Conservation (phyloP, 2,113 vertebrate species). For the Trochalopteron elliotii region DNA sequence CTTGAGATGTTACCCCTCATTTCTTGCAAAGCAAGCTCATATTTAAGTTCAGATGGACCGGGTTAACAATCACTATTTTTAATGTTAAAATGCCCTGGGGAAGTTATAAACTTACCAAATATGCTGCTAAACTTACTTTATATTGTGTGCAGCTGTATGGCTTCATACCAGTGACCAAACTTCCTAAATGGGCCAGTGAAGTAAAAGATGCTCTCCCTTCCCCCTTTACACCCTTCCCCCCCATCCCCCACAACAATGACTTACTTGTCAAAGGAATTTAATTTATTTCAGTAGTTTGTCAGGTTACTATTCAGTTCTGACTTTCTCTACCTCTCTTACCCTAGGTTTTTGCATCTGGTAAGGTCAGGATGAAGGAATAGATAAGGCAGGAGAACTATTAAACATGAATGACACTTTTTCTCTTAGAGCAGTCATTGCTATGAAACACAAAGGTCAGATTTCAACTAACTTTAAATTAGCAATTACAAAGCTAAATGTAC, state of each 20-base stretch:
- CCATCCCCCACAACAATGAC: conserved; percentile 67
- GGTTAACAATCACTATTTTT: conserved; percentile 83
- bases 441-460: background rate
- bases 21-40: conserved; percentile 79
- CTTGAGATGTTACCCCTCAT: conserved; percentile 71
- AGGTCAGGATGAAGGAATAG: background rate
- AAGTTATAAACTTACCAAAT: conserved; percentile 82
- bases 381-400: background rate
- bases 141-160: conserved; percentile 83
- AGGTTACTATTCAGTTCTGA: conserved; percentile 53
- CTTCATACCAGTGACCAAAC: conserved; percentile 78
- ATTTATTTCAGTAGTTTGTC: conserved; percentile 63
- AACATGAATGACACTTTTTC: background rate
- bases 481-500: background rate
- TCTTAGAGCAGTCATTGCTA: background rate
- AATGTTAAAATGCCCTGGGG: conserved; percentile 82
- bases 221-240: conserved; percentile 26
- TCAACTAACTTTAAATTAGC: background rate
- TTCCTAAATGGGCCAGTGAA: conserved; percentile 70
- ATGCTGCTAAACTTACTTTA: conserved; percentile 80
- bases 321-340: conserved; percentile 51
- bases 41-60: conserved; percentile 78
- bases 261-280: conserved; percentile 73
- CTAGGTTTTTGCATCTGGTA: background rate
- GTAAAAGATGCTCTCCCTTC: conserved; percentile 57